A percentile compares a stretch with the other conserved stretches of the same genome.
Evolutionary conservation across 2,797 vertebrate species (phyloP).

Genomic region (Microchirus variegatus): DNA sequence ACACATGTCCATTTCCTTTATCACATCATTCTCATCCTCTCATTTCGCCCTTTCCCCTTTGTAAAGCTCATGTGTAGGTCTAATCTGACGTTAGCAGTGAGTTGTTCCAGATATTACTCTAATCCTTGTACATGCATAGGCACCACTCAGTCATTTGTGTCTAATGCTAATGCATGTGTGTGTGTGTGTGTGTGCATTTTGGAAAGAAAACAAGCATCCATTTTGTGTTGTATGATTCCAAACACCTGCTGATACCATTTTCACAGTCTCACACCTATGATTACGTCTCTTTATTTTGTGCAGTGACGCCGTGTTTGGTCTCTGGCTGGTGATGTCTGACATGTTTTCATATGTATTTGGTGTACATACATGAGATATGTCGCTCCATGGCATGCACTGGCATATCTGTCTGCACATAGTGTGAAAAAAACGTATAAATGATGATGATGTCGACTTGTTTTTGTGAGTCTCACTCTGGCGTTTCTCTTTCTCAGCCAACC

Average conservation of each 20-base stretch:
- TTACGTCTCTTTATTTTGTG: neutral
- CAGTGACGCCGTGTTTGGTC: neutral
- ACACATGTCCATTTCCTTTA: conserved; percentile 8
- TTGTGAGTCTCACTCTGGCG: conserved; percentile 11
- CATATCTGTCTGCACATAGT: conserved; percentile 20
- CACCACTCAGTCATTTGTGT: conserved; percentile 3
- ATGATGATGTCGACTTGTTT: neutral
- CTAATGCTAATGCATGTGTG: conserved; percentile 6
- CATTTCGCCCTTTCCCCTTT: neutral
- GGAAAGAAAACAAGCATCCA: neutral
- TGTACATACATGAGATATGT: conserved; percentile 33
- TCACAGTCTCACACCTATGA: neutral
- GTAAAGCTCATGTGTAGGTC: conserved; percentile 15
- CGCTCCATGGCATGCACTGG: conserved; percentile 28
- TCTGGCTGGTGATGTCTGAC: neutral
- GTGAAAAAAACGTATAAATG: neutral
- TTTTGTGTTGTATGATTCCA: conserved; percentile 19
- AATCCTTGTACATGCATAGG: conserved; percentile 31
- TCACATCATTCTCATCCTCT: conserved; percentile 10
- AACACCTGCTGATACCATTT: conserved; percentile 2
- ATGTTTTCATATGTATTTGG: neutral
- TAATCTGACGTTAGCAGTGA: conserved; percentile 47
- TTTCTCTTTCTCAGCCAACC: conserved; percentile 80
- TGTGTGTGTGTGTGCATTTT: conserved; percentile 16
- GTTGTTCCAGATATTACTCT: conserved; percentile 36